These are phyloP conservation scores for Lontra canadensis DNA, from an alignment of 2,113 vertebrate genomes.

Conservation along the genomic window DNA sequence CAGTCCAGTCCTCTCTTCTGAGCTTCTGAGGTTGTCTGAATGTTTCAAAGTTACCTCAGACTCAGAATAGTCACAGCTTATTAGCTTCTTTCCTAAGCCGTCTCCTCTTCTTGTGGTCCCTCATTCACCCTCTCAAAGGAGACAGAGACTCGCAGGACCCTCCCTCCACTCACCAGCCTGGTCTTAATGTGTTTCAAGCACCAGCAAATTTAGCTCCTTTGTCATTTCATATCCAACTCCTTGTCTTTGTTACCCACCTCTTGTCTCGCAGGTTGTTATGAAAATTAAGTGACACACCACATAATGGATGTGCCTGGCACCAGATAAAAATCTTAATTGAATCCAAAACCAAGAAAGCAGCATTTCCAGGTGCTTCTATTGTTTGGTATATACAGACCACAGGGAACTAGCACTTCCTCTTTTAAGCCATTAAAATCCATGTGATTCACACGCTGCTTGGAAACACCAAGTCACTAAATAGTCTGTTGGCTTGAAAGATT, in stretches of 20 bases:
- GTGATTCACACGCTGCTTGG: background rate
- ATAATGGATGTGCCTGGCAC: background rate
- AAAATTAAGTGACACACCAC: background rate
- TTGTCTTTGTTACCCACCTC: background rate
- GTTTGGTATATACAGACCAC: background rate
- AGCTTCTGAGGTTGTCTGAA: background rate
- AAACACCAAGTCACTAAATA: background rate
- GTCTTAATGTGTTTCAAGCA: background rate
- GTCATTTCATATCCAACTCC: background rate
- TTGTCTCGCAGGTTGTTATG: background rate
- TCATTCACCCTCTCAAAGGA: background rate
- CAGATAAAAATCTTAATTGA: conserved; percentile 35
- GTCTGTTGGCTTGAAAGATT: background rate
- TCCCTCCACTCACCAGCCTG: background rate
- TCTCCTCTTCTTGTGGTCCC: background rate
- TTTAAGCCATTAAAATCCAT: background rate
- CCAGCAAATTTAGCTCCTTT: background rate
- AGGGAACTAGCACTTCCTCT: background rate
- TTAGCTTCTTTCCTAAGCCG: background rate
- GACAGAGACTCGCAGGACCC: no score
- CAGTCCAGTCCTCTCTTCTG: background rate
- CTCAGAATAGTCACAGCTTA: background rate
- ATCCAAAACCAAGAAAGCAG: background rate
- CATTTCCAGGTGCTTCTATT: conserved; percentile 22
- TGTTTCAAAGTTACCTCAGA: background rate